Base-by-base conservation (phyloP, 1,140 invertebrate species). In the Spodoptera frugiperda region DNA sequence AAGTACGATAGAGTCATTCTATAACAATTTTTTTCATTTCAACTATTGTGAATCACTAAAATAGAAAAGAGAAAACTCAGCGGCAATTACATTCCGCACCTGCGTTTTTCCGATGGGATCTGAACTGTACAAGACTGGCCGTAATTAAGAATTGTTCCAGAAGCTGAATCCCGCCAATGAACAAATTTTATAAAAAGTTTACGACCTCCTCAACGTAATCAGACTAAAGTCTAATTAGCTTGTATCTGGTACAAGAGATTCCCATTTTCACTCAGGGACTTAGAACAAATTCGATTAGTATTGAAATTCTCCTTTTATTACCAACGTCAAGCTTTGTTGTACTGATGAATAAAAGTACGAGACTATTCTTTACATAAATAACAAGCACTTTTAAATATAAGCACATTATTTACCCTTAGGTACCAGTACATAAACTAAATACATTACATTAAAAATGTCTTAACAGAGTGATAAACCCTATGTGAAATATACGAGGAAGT, bases 31-130 rank as follows among this genome's bases (percentile, higher is more conserved):
- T 53, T 19, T 9, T 51, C n/a, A 19, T 17, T 3, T 53, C n/a
- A 17, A 53, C 51, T 53, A 17, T 17, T n/a, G 51, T 53, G 17
- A 53, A 15, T 19, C 49, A 53, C 49, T 9, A 17, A 17, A 53
- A 17, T 15, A n/a, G 8, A 17, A 9, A 17, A 17, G 51, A 17
- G 55, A 33, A 57, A 57, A 14, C 21, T 30, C 49, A 19, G 51
- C 19, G 1, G n/a, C 15, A 59, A 59, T 59, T 59, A 59, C 55
- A 59, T 33, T 33, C 55, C 55, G 14, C 55, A 59, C 55, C 25
- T 59, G 25, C 21, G 12, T 33, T 59, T 33, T 59, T 33, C 55
- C 55, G 55, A 33, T 59, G 30, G 25, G 14, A 59, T n/a, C 55
- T 14, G 55, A 59, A 33, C 25, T 59, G 5, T n/a, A 59, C 55